Evolutionary conservation across 1,140 invertebrate species (phyloP).

Genomic region (Lanistes nyassanus): DNA sequence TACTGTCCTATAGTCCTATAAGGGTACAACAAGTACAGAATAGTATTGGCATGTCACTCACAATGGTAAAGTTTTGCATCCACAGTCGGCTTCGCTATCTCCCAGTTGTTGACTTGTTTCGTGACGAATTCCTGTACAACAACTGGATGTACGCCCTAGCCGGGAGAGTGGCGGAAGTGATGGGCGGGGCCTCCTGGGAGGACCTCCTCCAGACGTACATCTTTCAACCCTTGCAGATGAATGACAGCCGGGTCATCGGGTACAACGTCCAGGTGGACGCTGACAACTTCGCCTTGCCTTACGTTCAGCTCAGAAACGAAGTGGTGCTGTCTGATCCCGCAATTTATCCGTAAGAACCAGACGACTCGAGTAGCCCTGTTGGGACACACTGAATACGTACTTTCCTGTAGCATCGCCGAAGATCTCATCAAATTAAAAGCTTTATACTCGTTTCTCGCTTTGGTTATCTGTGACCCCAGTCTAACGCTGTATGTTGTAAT

Average conservation of each 20-base stretch:
- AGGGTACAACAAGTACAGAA: too few relatives aligned
- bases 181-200: conserved; percentile 28
- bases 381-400: too few relatives aligned
- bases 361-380: neutral
- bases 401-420: too few relatives aligned
- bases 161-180: conserved; percentile 19
- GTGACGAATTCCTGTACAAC: conserved; percentile 32
- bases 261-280: neutral
- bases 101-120: neutral
- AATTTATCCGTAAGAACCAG: conserved; percentile 12
- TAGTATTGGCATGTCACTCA: neutral
- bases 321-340: neutral
- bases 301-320: conserved; percentile 5
- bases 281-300: conserved; percentile 18
- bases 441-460: too few relatives aligned
- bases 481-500: too few relatives aligned
- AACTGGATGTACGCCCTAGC: conserved; percentile 36
- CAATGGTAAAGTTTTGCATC: neutral
- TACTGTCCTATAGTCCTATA: too few relatives aligned
- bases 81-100: conserved; percentile 26
- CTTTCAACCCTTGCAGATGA: conserved; percentile 24
- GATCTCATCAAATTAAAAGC: too few relatives aligned
- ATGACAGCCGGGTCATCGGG: too few relatives aligned
- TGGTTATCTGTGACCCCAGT: too few relatives aligned
- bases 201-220: conserved; percentile 15